phyloP scores from a whole-genome alignment of 2,888 invertebrate species.

The Metallyticus violacea region DNA sequence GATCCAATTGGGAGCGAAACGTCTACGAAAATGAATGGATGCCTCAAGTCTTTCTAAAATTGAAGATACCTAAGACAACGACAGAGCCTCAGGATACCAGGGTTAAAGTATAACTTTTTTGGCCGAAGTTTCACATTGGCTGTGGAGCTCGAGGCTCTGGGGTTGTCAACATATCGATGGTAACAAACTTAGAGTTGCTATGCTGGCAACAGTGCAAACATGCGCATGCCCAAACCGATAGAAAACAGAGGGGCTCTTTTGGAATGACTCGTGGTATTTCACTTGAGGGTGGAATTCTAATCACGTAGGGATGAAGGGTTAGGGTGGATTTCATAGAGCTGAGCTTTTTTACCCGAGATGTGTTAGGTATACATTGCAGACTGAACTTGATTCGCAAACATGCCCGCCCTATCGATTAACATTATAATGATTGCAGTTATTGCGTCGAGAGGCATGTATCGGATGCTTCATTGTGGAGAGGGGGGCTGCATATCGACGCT shows the following conservation, averaged over 20 bases:
- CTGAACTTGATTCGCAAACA: not conserved
- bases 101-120: not conserved
- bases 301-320: not conserved
- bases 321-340: not conserved
- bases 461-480: not conserved
- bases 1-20: no score
- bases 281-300: not conserved
- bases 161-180: not conserved
- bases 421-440: conserved; percentile 3
- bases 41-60: no score
- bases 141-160: not conserved
- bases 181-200: not conserved
- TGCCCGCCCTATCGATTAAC: not conserved
- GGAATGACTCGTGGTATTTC: not conserved
- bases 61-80: no score
- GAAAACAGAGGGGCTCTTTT: not conserved
- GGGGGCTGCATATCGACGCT: not conserved
- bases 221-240: not conserved
- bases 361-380: not conserved
- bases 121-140: not conserved
- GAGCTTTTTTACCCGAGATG: not conserved
- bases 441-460: conserved; percentile 10
- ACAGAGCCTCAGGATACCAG: no score
- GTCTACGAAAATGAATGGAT: no score
- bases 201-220: not conserved